Evolutionary conservation across 2,888 invertebrate species (phyloP), one percentile per base, ranked within the genome.

Genomic region (Cephonodes hylas): DNA sequence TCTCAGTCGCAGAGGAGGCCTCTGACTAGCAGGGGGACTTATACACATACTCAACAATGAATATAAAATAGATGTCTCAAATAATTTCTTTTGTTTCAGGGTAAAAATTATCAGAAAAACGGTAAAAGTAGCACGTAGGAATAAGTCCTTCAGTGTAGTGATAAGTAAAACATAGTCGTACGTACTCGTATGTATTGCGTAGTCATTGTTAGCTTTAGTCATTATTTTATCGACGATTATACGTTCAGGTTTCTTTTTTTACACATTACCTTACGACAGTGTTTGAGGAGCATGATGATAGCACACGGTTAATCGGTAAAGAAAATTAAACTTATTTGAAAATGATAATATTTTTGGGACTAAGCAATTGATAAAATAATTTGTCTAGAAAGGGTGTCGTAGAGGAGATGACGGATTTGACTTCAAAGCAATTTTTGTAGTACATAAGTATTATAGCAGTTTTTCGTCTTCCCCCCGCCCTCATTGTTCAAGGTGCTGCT

Each of bases 191-290:
- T 73, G 76, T 61, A 61, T 73, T 71, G 76, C 68, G 69, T 89
- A 90, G 89, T 89, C 88, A 88, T 84, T 84, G 70, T 80, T 88
- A 89, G 86, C 80, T 84, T 86, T 88, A 90, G 85, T 75, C 61
- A 73, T 77, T 78, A 71, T 68, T 79, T 83, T 75, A 71, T 67
- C 66, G 66, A 70, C 67, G 69, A 69, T 68, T 73, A 70, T 69
- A 69, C 71, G 73, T 71, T 66, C 65, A 66, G 66, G 56, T 58
- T 18, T 53, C 27, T 31, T 15, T 2, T 53, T 31, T 18, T 25
- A 48, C 27, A 53, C 27, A 18, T 18, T 15, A 18, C 53, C 3
- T 31, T 8, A 27, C 1, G 18, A 31, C 53, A 15, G 15, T 3
- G 25, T 46, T 6, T 23, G 1, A 46, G 5, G n/a, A 1, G 13